A percentile compares a stretch with the other conserved stretches of the same genome.
Evolutionary conservation across 2,888 invertebrate genomes (phyloP).

Genomic region (Nomada goodeniana): DNA sequence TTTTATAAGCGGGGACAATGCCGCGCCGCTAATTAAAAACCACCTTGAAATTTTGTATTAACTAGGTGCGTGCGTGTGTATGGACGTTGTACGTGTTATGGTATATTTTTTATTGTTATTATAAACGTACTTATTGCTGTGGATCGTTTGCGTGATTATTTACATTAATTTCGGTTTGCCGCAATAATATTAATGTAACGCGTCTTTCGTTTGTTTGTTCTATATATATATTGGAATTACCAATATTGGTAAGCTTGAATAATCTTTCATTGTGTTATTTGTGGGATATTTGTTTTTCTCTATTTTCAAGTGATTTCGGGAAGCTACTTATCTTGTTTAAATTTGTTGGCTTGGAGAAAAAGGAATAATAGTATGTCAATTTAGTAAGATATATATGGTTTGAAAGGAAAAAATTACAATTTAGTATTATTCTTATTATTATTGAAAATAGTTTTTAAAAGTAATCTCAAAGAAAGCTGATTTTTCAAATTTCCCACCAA

Average conservation of each 20-base stretch:
- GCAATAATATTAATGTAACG: background rate
- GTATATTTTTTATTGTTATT: constrained; percentile 30
- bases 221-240: background rate
- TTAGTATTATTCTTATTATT: no score
- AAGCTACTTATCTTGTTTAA: background rate
- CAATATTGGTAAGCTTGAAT: no score
- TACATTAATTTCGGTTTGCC: background rate
- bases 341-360: background rate
- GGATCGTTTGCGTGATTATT: background rate
- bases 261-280: no score
- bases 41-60: constrained; percentile 47
- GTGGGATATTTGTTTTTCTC: background rate
- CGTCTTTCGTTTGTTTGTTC: background rate
- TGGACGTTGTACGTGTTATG: background rate
- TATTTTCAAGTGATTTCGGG: background rate
- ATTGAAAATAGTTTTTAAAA: no score
- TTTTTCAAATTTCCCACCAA: background rate
- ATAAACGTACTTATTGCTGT: background rate
- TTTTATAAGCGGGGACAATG: no score
- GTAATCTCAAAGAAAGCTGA: background rate
- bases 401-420: background rate
- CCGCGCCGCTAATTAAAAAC: constrained; percentile 46
- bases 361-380: background rate
- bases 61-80: constrained; percentile 14
- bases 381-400: background rate